Evolutionary conservation across 2,797 vertebrate genomes (phyloP).

Genomic region (Microchirus variegatus): DNA sequence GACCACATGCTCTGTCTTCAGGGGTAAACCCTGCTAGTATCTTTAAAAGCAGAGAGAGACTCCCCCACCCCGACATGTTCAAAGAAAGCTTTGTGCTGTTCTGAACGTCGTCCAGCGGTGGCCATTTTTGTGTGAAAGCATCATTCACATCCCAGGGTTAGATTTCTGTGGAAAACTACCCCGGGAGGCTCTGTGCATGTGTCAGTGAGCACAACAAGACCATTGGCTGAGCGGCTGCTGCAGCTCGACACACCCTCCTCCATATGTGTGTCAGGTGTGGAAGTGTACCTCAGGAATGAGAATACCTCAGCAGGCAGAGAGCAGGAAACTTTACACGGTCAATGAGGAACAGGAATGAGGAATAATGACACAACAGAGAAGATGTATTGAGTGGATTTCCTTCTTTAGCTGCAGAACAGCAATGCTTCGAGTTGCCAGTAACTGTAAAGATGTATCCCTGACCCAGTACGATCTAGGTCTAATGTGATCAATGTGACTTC

Average conservation of each 20-base stretch:
- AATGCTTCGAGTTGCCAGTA: too few relatives aligned
- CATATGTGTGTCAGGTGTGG: conserved; percentile 70
- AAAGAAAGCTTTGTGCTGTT: conserved; percentile 62
- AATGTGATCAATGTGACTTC: too few relatives aligned
- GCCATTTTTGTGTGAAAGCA: conserved; percentile 69
- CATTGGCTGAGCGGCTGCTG: conserved; percentile 42
- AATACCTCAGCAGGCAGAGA: conserved; percentile 32
- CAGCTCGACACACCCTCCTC: conserved; percentile 57
- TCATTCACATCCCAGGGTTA: conserved; percentile 66
- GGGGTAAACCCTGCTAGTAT: conserved; percentile 39
- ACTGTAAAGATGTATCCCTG: not conserved
- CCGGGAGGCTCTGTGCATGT: conserved; percentile 27
- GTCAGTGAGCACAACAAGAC: conserved; percentile 21
- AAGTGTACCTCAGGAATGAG: conserved; percentile 53
- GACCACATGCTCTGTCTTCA: conserved; percentile 37
- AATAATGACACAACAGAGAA: not conserved
- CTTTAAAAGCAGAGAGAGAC: conserved; percentile 46
- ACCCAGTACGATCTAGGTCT: too few relatives aligned
- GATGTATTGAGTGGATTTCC: not conserved
- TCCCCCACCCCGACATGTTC: conserved; percentile 29
- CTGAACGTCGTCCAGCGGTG: conserved; percentile 53
- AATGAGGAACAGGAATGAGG: conserved; percentile 4
- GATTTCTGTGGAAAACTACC: conserved; percentile 78
- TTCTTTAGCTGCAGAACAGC: not conserved
- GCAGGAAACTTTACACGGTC: conserved; percentile 16